Evolutionary conservation across 2,113 vertebrate species (phyloP), one percentile per base, ranked within the genome.

Genomic region (Pantherophis guttatus): DNA sequence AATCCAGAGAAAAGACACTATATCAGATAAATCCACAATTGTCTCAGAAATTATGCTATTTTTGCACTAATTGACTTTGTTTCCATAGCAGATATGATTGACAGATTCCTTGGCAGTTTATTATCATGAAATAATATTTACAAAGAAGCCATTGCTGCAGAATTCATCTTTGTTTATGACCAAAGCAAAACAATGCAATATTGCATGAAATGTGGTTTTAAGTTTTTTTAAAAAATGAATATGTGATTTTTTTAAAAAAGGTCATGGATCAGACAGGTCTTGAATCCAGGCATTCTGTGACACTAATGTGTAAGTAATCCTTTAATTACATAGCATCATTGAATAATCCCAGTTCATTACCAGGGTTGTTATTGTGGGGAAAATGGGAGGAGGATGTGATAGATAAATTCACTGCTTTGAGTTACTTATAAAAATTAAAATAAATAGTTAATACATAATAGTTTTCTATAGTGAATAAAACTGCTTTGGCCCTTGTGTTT

Each of bases 401-500:
- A 24, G 10, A 29, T 62, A 62, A 11, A 24, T 62, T 62, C 59
- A 62, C 24, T 62, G 24, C 59, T 9, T 62, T 62, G 59, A 62
- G 24, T 62, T 62, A 62, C 26, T 62, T 62, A 26, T 62, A 62
- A 26, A 62, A 62, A 62, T 26, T 62, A 29, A 62, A 62, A 62
- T 29, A 62, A 29, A 24, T 11, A 62, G 24, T 62, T 58, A 58
- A 58, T 23, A 58, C 19, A 58, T 62, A 62, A 62, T 11, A 1
- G 59, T 3, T 65, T 70, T 58, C n/a, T 90, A 13, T 54, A 54
- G n/a, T 65, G 26, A 92, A 88, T 24, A 33, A 53, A 54, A 33
- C 29, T 58, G 86, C 94, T 94, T 87, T 75, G 59, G 86, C 5
- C 48, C 70, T 93, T 94, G 91, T 57, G 90, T 87, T 5, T 62